Conservation (phyloP, 2,113 vertebrate species). For the Hoplias malabaricus region DNA sequence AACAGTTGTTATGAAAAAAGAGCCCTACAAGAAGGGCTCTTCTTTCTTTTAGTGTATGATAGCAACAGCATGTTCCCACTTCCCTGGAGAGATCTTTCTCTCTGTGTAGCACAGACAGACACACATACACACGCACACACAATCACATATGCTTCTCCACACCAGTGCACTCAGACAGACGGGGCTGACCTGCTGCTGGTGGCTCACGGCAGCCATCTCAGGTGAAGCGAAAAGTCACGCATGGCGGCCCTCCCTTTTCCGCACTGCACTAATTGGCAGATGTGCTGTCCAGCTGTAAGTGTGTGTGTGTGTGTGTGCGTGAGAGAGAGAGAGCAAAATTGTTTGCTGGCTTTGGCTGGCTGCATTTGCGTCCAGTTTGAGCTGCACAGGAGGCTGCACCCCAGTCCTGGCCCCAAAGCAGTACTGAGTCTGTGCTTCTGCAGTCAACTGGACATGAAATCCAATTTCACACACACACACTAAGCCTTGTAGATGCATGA, state of each 20-base stretch:
- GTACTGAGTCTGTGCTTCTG: background rate
- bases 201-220: constrained; percentile 37
- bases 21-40: background rate
- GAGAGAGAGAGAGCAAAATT: no score
- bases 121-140: constrained; percentile 16
- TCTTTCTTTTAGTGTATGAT: background rate
- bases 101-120: constrained; percentile 26
- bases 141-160: constrained; percentile 29
- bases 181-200: constrained; percentile 40
- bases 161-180: constrained; percentile 28
- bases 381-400: background rate
- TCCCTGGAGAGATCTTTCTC: background rate
- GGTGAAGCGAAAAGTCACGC: constrained; percentile 34
- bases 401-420: constrained; percentile 13
- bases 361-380: constrained; percentile 7
- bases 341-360: constrained; percentile 13
- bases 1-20: background rate
- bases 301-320: constrained; percentile 55
- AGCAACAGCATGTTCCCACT: background rate
- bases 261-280: constrained; percentile 47
- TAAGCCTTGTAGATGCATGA: background rate
- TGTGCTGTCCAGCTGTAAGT: constrained; percentile 57
- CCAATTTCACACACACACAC: constrained; percentile 50
- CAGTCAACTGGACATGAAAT: constrained; percentile 50
- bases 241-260: constrained; percentile 40